Evolutionary conservation across 2,888 invertebrate species (phyloP), one percentile per base, ranked within the genome.

Genomic region (Andrena bucephala): DNA sequence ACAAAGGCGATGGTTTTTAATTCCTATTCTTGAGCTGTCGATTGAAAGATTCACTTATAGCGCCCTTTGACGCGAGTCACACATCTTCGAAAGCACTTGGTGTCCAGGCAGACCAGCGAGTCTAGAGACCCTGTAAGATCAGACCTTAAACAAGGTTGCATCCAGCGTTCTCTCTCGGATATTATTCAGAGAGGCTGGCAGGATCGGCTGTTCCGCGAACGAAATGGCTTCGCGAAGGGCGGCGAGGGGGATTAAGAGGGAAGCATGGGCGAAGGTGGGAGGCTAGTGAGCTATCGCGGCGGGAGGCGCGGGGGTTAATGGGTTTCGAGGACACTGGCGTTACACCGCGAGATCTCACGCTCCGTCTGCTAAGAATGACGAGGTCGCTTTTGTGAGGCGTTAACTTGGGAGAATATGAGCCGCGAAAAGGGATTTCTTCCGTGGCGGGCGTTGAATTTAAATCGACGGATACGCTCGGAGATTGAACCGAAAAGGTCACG

Each of bases 251-350:
- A 78, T 85, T 81, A 81, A 78, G 77, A 78, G 70, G 62, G 76
- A 60, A 70, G 65, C 48, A 66, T 27, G 74, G 74, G 73, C 66
- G 36, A 54, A 74, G 72, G 84, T 69, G 71, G 69, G 36, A 36
- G 73, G 60, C 57, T 68, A 42, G 78, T 42, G 78, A 81, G 75
- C 57, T 68, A 78, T 81, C 70, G 71, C 65, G 66, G 84, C 42
- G 29, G 76, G 78, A 63, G 80, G 82, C 77, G 86, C 79, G 86
- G 80, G 87, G 89, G 89, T 91, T 91, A 91, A 88, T 91, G 84
- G 91, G 91, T 91, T 90, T 91, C 85, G 90, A 91, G 91, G 91
- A 90, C 91, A 90, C 69, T 63, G 77, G 79, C 80, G 86, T 85
- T 86, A 87, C 85, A 82, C 81, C 88, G 82, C 75, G 86, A 89